phyloP scores from a whole-genome alignment of 1,140 invertebrate species.

The Goniozus legneri region DNA sequence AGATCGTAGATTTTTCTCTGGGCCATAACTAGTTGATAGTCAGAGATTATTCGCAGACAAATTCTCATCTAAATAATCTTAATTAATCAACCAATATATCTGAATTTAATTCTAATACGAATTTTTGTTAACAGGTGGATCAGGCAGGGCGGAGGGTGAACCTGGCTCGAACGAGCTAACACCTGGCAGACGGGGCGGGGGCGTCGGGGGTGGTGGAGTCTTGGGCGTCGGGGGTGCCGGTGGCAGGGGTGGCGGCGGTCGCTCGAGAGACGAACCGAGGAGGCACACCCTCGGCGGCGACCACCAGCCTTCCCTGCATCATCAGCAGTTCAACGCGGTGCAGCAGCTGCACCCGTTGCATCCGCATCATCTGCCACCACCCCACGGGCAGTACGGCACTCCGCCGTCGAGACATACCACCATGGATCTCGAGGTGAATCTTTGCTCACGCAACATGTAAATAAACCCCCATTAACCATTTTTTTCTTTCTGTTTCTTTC shows the following conservation, averaged over 20 bases:
- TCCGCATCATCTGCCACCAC: conserved; percentile 53
- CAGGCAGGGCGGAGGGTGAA: conserved; percentile 44
- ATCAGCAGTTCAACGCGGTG: conserved; percentile 56
- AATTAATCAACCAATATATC: no score
- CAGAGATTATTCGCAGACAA: no score
- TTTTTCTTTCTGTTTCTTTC: not conserved
- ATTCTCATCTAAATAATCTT: no score
- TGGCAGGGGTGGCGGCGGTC: conserved; percentile 51
- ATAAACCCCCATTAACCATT: conserved; percentile 10
- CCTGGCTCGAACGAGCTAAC: conserved; percentile 43
- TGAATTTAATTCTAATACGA: no score
- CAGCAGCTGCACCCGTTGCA: conserved; percentile 58
- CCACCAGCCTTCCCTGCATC: conserved; percentile 55
- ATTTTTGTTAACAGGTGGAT: conserved; percentile 48
- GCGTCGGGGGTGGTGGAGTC: conserved; percentile 40
- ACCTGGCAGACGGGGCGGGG: conserved; percentile 39
- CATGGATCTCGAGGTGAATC: conserved; percentile 69
- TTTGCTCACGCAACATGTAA: conserved; percentile 30
- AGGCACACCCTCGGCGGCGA: conserved; percentile 67
- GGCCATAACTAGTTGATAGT: no score
- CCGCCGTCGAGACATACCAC: conserved; percentile 57
- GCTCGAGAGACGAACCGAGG: conserved; percentile 63
- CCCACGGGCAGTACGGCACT: conserved; percentile 57
- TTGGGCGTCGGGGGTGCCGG: conserved; percentile 36
- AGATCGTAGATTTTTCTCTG: no score